These are phyloP conservation scores for Cosmia trapezina DNA, from an alignment of 2,888 invertebrate species.

Conservation along the genomic window DNA sequence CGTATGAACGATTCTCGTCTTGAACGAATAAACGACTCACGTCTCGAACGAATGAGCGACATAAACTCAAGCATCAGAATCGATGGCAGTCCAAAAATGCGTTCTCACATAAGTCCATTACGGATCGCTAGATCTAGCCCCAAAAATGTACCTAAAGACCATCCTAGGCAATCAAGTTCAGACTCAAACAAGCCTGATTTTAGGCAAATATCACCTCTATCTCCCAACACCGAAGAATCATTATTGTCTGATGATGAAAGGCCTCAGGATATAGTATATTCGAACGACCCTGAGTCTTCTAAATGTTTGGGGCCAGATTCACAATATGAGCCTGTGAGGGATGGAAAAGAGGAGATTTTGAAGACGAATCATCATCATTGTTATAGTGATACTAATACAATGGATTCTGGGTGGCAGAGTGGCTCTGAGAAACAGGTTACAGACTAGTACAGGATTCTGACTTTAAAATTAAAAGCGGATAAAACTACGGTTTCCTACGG, in stretches of 20 bases:
- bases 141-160: constrained; percentile 76
- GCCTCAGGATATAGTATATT: constrained; percentile 76
- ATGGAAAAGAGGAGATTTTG: constrained; percentile 81
- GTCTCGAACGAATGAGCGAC: constrained; percentile 78
- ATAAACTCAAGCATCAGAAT: constrained; percentile 82
- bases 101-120: constrained; percentile 80
- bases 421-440: constrained; percentile 92
- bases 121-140: constrained; percentile 79
- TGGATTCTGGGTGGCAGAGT: constrained; percentile 93
- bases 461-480: background rate
- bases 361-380: constrained; percentile 89
- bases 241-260: constrained; percentile 83
- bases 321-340: constrained; percentile 84
- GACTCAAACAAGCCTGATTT: constrained; percentile 80
- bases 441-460: constrained; percentile 66
- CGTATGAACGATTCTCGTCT: constrained; percentile 65
- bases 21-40: constrained; percentile 68
- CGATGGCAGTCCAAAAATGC: constrained; percentile 83
- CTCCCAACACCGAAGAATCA: constrained; percentile 86
- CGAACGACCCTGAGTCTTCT: constrained; percentile 81
- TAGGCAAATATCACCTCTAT: constrained; percentile 81
- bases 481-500: too few relatives aligned
- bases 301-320: constrained; percentile 85
- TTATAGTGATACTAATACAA: constrained; percentile 91
- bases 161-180: constrained; percentile 77